These are phyloP conservation scores for Noctua janthina DNA, from an alignment of 2,888 invertebrate species.

Conservation along the genomic window DNA sequence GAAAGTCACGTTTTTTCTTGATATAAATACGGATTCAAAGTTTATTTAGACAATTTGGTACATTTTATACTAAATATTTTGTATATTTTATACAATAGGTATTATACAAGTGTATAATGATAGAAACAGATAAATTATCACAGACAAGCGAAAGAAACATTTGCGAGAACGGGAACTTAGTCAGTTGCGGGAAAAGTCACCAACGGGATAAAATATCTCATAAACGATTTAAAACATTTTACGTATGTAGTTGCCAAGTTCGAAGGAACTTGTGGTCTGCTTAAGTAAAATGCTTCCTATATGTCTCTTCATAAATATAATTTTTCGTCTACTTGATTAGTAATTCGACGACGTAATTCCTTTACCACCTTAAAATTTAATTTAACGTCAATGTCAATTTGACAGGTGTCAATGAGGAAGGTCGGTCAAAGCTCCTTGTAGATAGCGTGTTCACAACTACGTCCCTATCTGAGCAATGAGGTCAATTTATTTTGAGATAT, in stretches of 20 bases:
- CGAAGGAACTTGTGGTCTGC: not conserved
- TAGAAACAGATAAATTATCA: slow-evolving; percentile 44
- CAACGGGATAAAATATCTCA: not conserved
- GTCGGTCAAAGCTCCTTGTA: not conserved
- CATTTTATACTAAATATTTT: slow-evolving; percentile 27
- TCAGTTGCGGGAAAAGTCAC: not conserved
- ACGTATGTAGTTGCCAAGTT: not conserved
- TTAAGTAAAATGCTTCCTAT: not conserved
- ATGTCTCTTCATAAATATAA: not conserved
- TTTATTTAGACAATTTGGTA: slow-evolving; percentile 20
- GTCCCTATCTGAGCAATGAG: not conserved
- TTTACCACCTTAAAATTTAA: not conserved
- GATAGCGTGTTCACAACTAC: not conserved
- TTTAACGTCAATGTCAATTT: not conserved
- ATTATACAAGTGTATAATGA: slow-evolving; percentile 19
- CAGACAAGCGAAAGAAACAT: slow-evolving; percentile 46
- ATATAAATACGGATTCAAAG: slow-evolving; percentile 22
- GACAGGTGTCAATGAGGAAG: not conserved
- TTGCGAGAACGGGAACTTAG: slow-evolving; percentile 6
- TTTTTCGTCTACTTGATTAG: not conserved
- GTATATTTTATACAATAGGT: slow-evolving; percentile 40
- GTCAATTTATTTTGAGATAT: not conserved
- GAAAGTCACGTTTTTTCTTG: not conserved
- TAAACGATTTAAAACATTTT: not conserved
- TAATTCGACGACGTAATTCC: not conserved